A percentile compares a stretch with the other conserved stretches of the same genome.
Evolutionary conservation across 2,888 invertebrate genomes (phyloP).

Genomic region (Onchidella celtica): DNA sequence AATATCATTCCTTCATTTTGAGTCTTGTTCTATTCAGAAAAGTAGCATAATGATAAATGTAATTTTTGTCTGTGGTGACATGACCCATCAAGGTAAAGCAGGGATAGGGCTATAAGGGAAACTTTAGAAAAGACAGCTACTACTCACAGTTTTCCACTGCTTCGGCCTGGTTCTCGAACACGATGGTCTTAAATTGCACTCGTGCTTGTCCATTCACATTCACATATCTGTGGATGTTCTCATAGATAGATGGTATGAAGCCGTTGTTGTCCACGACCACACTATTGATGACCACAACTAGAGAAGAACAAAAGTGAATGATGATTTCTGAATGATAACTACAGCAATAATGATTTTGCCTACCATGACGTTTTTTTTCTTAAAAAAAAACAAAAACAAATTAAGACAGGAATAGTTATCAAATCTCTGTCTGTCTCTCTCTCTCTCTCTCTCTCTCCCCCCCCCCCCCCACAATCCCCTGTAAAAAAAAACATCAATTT

Average conservation of each 20-base stretch:
- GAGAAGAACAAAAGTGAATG: background rate
- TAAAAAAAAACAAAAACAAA: background rate
- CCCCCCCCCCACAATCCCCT: background rate
- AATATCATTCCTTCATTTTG: no score
- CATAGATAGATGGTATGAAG: constrained; percentile 48
- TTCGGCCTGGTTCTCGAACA: constrained; percentile 39
- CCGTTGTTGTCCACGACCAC: constrained; percentile 50
- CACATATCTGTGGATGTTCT: constrained; percentile 18
- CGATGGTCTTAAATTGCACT: constrained; percentile 40
- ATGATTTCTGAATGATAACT: background rate
- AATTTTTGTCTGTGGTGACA: no score
- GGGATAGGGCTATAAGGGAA: no score
- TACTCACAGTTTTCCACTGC: constrained; percentile 47
- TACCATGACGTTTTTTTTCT: no score
- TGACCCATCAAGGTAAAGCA: no score
- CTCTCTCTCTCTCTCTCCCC: constrained; percentile 8
- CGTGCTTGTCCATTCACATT: background rate
- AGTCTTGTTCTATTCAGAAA: no score
- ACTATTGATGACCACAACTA: constrained; percentile 61
- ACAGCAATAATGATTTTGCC: background rate
- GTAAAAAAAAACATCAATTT: no score
- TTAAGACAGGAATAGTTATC: background rate
- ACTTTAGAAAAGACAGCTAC: background rate
- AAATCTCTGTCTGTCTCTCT: background rate
- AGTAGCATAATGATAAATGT: no score